A percentile compares a stretch with the other conserved stretches of the same genome.
These are phyloP conservation scores for Ammodytes marinus DNA, from an alignment of 2,113 vertebrate species.

Conservation along the genomic window DNA sequence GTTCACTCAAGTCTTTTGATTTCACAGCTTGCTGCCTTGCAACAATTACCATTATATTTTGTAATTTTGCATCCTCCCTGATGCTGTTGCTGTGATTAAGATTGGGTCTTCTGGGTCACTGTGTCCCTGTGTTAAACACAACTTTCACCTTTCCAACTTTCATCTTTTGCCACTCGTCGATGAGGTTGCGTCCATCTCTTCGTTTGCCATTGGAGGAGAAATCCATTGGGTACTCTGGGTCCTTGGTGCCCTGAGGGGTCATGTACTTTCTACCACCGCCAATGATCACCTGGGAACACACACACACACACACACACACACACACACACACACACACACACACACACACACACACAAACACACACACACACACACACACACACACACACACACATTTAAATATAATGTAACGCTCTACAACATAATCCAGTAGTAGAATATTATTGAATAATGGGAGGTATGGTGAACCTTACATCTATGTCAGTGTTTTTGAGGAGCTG, in stretches of 20 bases:
- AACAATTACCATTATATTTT: neutral
- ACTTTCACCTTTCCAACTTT: conserved; percentile 80
- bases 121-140: neutral
- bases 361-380: neutral
- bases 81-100: neutral
- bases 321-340: neutral
- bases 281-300: conserved; percentile 81
- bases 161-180: conserved; percentile 79
- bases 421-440: no score
- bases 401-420: neutral
- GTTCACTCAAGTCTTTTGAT: neutral
- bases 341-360: conserved; percentile 10
- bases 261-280: conserved; percentile 87
- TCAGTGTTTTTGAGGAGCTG: conserved; percentile 85
- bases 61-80: neutral
- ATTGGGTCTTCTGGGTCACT: neutral
- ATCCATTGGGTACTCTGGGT: conserved; percentile 83
- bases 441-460: neutral
- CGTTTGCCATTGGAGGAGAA: conserved; percentile 70
- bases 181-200: conserved; percentile 78
- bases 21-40: conserved; percentile 2
- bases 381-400: neutral
- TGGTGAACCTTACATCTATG: conserved; percentile 77
- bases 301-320: conserved; percentile 16
- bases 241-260: conserved; percentile 80